phyloP scores from a whole-genome alignment of 2,113 vertebrate species.

The Neotoma lepida region DNA sequence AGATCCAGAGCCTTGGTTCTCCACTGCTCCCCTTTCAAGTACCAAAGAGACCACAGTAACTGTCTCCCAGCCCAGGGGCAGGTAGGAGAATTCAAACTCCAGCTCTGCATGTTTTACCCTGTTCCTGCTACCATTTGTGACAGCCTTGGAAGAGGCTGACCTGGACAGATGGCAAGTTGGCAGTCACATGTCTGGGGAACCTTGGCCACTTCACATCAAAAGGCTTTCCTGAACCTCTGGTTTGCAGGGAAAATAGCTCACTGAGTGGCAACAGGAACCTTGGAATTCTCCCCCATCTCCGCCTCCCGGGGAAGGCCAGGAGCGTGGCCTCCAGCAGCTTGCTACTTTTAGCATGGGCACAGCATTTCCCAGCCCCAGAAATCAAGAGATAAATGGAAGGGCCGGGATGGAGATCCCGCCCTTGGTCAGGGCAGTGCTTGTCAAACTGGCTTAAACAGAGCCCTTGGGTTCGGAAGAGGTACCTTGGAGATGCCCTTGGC shows the following conservation, averaged over 20 bases:
- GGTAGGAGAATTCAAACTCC: background rate
- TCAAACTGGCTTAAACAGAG: slow-evolving; percentile 30
- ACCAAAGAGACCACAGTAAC: background rate
- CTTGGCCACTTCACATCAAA: background rate
- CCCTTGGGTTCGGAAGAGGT: slow-evolving; percentile 61
- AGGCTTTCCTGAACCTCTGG: background rate
- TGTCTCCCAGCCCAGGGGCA: background rate
- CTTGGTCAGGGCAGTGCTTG: slow-evolving; percentile 47
- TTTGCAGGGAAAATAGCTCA: background rate
- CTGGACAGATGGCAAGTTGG: background rate
- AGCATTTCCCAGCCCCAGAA: background rate
- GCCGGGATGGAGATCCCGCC: background rate
- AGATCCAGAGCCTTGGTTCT: background rate
- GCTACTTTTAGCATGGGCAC: background rate
- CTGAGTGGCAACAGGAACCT: background rate
- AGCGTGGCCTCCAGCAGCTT: background rate
- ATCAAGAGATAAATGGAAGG: background rate
- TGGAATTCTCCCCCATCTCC: background rate
- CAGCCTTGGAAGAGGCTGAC: background rate
- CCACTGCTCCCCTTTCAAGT: background rate
- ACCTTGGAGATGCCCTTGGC: background rate
- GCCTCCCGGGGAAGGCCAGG: background rate
- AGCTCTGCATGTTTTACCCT: accelerated
- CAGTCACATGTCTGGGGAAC: background rate
- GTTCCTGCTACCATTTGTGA: background rate